phyloP scores from a whole-genome alignment of 1,140 invertebrate genomes.

The Acromyrmex echinatior region DNA sequence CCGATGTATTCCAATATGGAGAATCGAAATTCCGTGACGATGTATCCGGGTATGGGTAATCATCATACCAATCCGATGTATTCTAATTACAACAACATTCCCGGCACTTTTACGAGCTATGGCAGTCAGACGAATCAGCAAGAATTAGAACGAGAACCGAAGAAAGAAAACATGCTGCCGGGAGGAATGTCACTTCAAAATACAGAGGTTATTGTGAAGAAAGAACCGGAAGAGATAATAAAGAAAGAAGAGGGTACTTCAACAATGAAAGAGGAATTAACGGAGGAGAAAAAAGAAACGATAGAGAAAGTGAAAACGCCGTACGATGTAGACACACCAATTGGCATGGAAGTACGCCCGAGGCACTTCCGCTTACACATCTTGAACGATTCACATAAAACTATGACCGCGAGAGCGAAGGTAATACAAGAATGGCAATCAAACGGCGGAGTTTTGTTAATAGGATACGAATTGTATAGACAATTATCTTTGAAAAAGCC shows the following conservation, averaged over 20 bases:
- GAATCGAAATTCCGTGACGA: constrained; percentile 66
- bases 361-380: constrained; percentile 96
- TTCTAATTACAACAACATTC: constrained; percentile 74
- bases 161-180: constrained; percentile 70
- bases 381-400: constrained; percentile 98
- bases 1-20: constrained; percentile 76
- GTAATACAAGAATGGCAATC: constrained; percentile 94
- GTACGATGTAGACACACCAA: constrained; percentile 80
- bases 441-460: constrained; percentile 96
- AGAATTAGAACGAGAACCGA: constrained; percentile 67
- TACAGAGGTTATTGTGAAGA: constrained; percentile 75
- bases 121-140: constrained; percentile 58
- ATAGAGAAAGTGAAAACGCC: constrained; percentile 81
- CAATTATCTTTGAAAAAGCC: constrained; percentile 93
- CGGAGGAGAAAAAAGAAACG: constrained; percentile 86
- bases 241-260: constrained; percentile 78
- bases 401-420: constrained; percentile 93
- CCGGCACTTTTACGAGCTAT: constrained; percentile 62
- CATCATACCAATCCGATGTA: constrained; percentile 72
- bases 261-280: constrained; percentile 83
- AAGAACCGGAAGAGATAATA: constrained; percentile 73
- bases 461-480: constrained; percentile 99
- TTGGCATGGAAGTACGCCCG: constrained; percentile 86
- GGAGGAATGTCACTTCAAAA: constrained; percentile 34
- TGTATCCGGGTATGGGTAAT: constrained; percentile 69